These are phyloP conservation scores for Neoitamus cyanurus DNA, from an alignment of 2,888 invertebrate genomes.

Conservation along the genomic window DNA sequence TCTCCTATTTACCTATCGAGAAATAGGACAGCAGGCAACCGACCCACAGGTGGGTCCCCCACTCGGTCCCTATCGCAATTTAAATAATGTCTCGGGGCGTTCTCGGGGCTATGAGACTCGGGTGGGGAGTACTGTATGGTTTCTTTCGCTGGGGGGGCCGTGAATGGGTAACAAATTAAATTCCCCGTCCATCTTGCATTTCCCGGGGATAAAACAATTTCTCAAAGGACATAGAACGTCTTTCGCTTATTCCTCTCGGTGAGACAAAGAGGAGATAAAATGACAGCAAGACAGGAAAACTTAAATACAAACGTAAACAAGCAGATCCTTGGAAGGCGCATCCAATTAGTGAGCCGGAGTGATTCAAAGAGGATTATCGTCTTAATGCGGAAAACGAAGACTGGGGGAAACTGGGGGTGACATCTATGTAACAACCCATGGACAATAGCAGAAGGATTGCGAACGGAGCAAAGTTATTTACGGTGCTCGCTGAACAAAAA, in stretches of 20 bases:
- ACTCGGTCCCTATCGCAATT: neutral
- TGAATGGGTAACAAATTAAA: slow-evolving; percentile 44
- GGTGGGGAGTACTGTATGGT: neutral
- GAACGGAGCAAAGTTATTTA: slow-evolving; percentile 34
- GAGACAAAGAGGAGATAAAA: slow-evolving; percentile 39
- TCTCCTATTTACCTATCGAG: neutral
- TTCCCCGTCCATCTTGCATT: slow-evolving; percentile 40
- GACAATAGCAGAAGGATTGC: slow-evolving; percentile 29
- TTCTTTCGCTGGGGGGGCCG: neutral
- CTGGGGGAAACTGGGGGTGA: neutral
- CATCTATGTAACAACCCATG: slow-evolving; percentile 24
- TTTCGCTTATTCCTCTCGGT: neutral
- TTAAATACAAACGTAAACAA: slow-evolving; percentile 45
- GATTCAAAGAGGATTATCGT: slow-evolving; percentile 46
- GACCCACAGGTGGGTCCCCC: neutral
- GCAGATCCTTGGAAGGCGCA: slow-evolving; percentile 41
- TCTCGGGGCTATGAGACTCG: neutral
- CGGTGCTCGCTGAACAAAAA: slow-evolving; percentile 11
- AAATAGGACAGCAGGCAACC: neutral
- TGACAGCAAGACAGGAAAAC: slow-evolving; percentile 36
- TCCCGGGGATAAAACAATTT: slow-evolving; percentile 43
- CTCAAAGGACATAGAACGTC: slow-evolving; percentile 39
- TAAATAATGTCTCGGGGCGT: neutral
- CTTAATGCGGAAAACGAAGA: slow-evolving; percentile 31
- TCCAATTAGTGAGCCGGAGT: slow-evolving; percentile 43